Conservation (phyloP, 2,888 invertebrate species). For the Boloria selene region DNA sequence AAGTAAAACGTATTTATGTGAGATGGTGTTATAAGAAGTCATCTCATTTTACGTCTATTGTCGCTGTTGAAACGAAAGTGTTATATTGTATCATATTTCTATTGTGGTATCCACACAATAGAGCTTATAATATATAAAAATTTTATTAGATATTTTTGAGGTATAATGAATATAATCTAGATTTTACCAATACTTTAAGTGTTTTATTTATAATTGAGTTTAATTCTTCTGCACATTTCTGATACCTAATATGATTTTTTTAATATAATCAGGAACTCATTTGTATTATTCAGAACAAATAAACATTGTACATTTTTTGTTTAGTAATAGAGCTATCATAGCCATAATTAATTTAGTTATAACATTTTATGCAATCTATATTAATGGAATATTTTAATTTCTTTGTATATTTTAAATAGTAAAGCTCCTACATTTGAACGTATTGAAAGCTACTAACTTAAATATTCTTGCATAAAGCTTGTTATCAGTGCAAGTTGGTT, state of each 20-base stretch:
- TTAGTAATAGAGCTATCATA: too few relatives aligned
- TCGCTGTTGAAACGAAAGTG: constrained; percentile 21
- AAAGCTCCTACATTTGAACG: too few relatives aligned
- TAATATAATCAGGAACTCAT: too few relatives aligned
- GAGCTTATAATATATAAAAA: constrained; percentile 6
- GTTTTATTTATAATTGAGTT: too few relatives aligned
- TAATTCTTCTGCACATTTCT: too few relatives aligned
- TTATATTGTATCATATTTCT: constrained; percentile 29
- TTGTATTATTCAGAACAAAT: too few relatives aligned
- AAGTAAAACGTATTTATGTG: constrained; percentile 6
- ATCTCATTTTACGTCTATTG: constrained; percentile 22
- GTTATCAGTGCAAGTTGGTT: constrained; percentile 10
- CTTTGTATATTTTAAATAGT: constrained; percentile 3
- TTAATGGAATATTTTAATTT: neutral
- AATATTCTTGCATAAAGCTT: constrained; percentile 8
- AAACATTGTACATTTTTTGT: too few relatives aligned
- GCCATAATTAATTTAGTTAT: too few relatives aligned
- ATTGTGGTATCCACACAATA: constrained; percentile 23
- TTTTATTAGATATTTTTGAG: neutral
- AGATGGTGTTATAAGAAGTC: constrained; percentile 11
- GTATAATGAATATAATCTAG: neutral
- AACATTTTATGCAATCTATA: too few relatives aligned
- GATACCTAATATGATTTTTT: too few relatives aligned
- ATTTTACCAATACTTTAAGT: too few relatives aligned
- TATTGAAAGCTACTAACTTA: constrained; percentile 2